Evolutionary conservation across 2,888 invertebrate species (phyloP).

Genomic region (Cerceris ruficornis): DNA sequence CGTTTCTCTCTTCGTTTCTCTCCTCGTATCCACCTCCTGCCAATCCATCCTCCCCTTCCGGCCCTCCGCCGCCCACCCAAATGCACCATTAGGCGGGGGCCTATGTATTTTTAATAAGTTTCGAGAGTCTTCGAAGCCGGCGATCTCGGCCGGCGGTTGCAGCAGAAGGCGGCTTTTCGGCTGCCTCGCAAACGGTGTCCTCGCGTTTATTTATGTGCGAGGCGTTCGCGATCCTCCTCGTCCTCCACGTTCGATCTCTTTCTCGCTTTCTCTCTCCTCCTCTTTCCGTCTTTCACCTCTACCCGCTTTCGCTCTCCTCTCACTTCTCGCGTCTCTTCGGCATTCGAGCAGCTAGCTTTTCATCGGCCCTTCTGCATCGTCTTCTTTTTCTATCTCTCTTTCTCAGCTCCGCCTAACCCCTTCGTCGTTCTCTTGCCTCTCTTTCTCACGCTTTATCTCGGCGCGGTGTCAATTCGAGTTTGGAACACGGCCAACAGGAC

Average conservation of each 20-base stretch:
- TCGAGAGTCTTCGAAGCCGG: slow-evolving; percentile 71
- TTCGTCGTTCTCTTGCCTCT: slow-evolving; percentile 24
- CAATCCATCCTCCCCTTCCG: slow-evolving; percentile 48
- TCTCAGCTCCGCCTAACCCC: slow-evolving; percentile 11
- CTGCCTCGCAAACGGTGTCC: slow-evolving; percentile 74
- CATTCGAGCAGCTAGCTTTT: slow-evolving; percentile 59
- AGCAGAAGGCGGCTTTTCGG: slow-evolving; percentile 73
- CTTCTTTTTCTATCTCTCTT: slow-evolving; percentile 35
- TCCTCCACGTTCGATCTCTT: slow-evolving; percentile 36
- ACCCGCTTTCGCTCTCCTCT: slow-evolving; percentile 32
- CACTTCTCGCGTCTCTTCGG: slow-evolving; percentile 27
- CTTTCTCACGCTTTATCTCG: slow-evolving; percentile 73
- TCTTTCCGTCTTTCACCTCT: slow-evolving; percentile 29
- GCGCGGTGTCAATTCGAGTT: slow-evolving; percentile 81
- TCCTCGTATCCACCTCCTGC: slow-evolving; percentile 56
- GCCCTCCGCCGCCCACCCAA: slow-evolving; percentile 66
- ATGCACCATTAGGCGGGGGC: slow-evolving; percentile 73
- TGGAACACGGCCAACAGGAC: slow-evolving; percentile 78
- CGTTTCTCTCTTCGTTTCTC: slow-evolving; percentile 17
- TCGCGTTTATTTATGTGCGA: slow-evolving; percentile 77
- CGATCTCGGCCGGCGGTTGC: slow-evolving; percentile 69
- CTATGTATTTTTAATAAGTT: slow-evolving; percentile 79
- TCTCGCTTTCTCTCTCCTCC: slow-evolving; percentile 36
- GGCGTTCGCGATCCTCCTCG: slow-evolving; percentile 65
- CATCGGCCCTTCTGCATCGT: slow-evolving; percentile 47